phyloP scores from a whole-genome alignment of 2,888 invertebrate genomes.

The Labia minor region DNA sequence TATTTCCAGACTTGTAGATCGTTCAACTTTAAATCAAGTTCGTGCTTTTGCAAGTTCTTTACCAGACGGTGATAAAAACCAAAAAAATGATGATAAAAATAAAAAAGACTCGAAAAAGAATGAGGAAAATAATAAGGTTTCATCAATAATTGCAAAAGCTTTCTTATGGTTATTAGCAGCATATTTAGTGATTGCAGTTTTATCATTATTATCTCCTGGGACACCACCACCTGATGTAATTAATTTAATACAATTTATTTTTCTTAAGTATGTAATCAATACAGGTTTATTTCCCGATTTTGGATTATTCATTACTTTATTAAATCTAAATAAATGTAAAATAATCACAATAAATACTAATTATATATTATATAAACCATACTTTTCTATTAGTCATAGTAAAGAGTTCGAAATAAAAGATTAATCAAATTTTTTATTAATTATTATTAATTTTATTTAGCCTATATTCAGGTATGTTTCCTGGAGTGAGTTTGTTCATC shows the following conservation, averaged over 20 bases:
- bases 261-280: too few relatives aligned
- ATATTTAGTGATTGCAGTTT: slow-evolving; percentile 59
- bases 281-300: too few relatives aligned
- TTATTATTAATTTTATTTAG: too few relatives aligned
- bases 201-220: slow-evolving; percentile 59
- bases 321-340: too few relatives aligned
- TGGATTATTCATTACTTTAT: too few relatives aligned
- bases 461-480: slow-evolving; percentile 62
- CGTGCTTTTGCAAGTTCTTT: slow-evolving; percentile 23
- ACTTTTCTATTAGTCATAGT: too few relatives aligned
- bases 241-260: slow-evolving; percentile 8
- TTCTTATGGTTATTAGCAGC: slow-evolving; percentile 70
- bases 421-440: too few relatives aligned
- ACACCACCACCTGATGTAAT: slow-evolving; percentile 61
- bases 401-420: too few relatives aligned
- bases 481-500: slow-evolving; percentile 94
- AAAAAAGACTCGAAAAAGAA: slow-evolving; percentile 32
- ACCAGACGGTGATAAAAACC: slow-evolving; percentile 21
- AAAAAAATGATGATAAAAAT: slow-evolving; percentile 25
- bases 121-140: slow-evolving; percentile 53
- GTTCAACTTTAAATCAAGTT: slow-evolving; percentile 24
- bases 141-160: slow-evolving; percentile 61
- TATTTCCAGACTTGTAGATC: slow-evolving; percentile 34
- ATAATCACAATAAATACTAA: too few relatives aligned
- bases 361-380: too few relatives aligned